Evolutionary conservation across 1,140 invertebrate species (phyloP).

Genomic region (Antheraea mylitta): DNA sequence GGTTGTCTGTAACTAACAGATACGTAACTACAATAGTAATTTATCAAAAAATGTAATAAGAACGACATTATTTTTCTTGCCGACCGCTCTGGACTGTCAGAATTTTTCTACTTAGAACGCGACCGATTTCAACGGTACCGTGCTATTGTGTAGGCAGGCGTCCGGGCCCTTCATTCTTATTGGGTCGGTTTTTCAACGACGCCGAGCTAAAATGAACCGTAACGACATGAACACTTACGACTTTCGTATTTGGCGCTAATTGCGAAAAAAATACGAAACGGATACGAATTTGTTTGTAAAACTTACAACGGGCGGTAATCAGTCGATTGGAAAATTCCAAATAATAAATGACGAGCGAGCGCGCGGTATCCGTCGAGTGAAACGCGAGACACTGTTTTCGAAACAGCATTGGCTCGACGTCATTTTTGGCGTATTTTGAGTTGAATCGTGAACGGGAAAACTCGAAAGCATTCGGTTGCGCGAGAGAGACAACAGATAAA

Average conservation of each 20-base stretch:
- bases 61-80: conserved; percentile 75
- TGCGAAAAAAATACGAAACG: conserved; percentile 67
- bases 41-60: conserved; percentile 79
- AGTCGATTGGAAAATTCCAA: conserved; percentile 72
- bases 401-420: conserved; percentile 71
- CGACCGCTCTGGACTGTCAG: conserved; percentile 72
- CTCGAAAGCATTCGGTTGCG: conserved; percentile 72
- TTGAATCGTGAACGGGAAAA: conserved; percentile 74
- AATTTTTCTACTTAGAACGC: conserved; percentile 66
- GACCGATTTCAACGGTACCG: conserved; percentile 39
- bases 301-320: conserved; percentile 61
- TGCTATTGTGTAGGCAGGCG: conserved; percentile 6
- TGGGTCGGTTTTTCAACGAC: conserved; percentile 44
- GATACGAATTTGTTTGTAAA: conserved; percentile 72
- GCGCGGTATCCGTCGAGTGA: conserved; percentile 58
- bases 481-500: conserved; percentile 48
- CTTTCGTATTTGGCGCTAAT: conserved; percentile 72
- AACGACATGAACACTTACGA: conserved; percentile 52
- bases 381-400: conserved; percentile 75
- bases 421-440: conserved; percentile 79
- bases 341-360: conserved; percentile 57
- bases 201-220: conserved; percentile 52
- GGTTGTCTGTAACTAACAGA: conserved; percentile 53
- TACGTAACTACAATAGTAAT: conserved; percentile 74
- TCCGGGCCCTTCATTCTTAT: conserved; percentile 34